A percentile compares a stretch with the other conserved stretches of the same genome.
phyloP scores from a whole-genome alignment of 2,888 invertebrate genomes.

The Parelbella ahira region DNA sequence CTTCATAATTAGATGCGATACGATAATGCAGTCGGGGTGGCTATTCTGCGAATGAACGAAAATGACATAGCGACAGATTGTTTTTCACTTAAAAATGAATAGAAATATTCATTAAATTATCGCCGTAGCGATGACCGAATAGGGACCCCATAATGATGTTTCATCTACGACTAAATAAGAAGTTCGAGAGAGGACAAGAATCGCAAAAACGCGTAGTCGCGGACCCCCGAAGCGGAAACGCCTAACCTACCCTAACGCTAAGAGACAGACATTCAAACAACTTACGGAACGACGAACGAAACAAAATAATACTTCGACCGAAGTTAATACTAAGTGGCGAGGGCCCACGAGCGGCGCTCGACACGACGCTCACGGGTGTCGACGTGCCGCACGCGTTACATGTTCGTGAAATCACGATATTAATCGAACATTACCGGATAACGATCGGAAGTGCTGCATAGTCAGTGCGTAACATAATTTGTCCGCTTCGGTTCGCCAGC shows the following conservation, averaged over 20 bases:
- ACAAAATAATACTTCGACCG: slow-evolving; percentile 39
- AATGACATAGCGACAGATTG: not conserved
- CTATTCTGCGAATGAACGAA: slow-evolving; percentile 4
- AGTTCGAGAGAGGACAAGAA: slow-evolving; percentile 16
- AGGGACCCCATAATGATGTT: slow-evolving; percentile 3
- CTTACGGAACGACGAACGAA: slow-evolving; percentile 33
- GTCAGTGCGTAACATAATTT: no score
- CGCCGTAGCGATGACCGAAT: slow-evolving; percentile 5
- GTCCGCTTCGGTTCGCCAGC: slow-evolving; percentile 1
- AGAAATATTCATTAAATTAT: slow-evolving; percentile 7
- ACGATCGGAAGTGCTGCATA: no score
- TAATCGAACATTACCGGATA: no score
- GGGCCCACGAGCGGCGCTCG: slow-evolving; percentile 31
- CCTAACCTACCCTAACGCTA: slow-evolving; percentile 35
- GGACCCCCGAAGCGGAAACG: slow-evolving; percentile 23
- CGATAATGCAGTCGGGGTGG: slow-evolving; percentile 9
- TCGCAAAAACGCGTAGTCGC: slow-evolving; percentile 16
- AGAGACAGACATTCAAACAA: slow-evolving; percentile 38
- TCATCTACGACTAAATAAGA: slow-evolving; percentile 16
- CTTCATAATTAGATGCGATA: slow-evolving; percentile 5
- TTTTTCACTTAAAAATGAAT: slow-evolving; percentile 12
- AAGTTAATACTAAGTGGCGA: slow-evolving; percentile 35
- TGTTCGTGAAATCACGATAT: no score
- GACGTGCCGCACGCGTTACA: no score
- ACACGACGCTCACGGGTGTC: no score